phyloP scores from a whole-genome alignment of 2,797 vertebrate genomes.

The Enteromius thamalakanensis region DNA sequence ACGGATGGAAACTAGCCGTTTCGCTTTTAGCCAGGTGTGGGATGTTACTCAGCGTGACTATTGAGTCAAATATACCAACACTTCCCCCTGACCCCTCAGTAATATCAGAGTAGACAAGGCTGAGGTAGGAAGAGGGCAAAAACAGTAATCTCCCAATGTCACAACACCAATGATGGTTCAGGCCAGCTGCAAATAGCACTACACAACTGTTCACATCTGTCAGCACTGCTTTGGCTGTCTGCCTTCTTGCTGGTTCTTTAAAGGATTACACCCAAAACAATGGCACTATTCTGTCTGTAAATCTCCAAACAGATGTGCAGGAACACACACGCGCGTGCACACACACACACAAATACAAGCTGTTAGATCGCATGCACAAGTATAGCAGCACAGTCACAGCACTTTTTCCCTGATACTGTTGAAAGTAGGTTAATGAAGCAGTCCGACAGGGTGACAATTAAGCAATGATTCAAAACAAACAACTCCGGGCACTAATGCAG shows the following conservation, averaged over 20 bases:
- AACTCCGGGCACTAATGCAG: constrained; percentile 41
- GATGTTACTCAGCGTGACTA: constrained; percentile 67
- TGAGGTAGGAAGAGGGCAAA: constrained; percentile 63
- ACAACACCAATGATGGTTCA: constrained; percentile 71
- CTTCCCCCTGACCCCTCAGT: constrained; percentile 70
- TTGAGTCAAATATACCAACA: constrained; percentile 66
- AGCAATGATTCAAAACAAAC: constrained; percentile 40
- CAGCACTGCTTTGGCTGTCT: constrained; percentile 69
- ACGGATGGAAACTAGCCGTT: neutral
- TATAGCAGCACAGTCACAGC: constrained; percentile 22
- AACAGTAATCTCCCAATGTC: constrained; percentile 69
- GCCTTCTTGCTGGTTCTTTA: constrained; percentile 58
- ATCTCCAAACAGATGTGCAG: constrained; percentile 36
- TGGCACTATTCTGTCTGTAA: constrained; percentile 64
- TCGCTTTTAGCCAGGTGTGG: constrained; percentile 66
- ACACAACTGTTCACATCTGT: constrained; percentile 81
- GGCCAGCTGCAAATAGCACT: constrained; percentile 75
- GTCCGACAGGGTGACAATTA: constrained; percentile 14
- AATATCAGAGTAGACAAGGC: constrained; percentile 61
- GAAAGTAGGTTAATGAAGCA: constrained; percentile 25
- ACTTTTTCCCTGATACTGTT: constrained; percentile 42
- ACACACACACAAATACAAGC: constrained; percentile 31
- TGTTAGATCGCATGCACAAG: constrained; percentile 49
- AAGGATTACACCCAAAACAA: constrained; percentile 68
- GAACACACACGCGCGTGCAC: constrained; percentile 60